These are phyloP conservation scores for Orius insidiosus DNA, from an alignment of 1,140 invertebrate species.

Conservation along the genomic window DNA sequence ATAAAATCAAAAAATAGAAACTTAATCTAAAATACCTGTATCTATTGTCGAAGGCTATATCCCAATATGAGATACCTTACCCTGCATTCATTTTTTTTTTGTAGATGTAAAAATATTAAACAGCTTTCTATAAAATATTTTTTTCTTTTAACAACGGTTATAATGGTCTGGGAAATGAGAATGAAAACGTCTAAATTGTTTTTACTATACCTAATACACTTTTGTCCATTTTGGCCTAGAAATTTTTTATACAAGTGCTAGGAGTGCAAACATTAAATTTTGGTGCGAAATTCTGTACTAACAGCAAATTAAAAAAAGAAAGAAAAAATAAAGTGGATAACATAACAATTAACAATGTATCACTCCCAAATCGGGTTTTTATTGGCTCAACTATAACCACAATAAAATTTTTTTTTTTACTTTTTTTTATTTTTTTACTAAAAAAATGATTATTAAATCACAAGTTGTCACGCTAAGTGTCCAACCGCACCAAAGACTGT, in stretches of 20 bases:
- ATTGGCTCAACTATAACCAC: no score
- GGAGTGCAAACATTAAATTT: constrained; percentile 16
- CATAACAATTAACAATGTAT: constrained; percentile 18
- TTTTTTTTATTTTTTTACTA: no score
- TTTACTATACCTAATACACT: constrained; percentile 5
- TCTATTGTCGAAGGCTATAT: constrained; percentile 20
- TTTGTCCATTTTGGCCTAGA: constrained; percentile 10
- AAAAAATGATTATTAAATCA: no score
- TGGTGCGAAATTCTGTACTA: constrained; percentile 13
- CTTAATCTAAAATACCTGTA: constrained; percentile 19
- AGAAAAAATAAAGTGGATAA: constrained; percentile 9
- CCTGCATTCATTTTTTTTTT: constrained; percentile 19
- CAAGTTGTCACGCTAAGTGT: no score
- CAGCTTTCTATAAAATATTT: constrained; percentile 17
- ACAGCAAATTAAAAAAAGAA: constrained; percentile 1
- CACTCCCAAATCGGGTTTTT: no score
- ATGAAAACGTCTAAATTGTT: constrained; percentile 11
- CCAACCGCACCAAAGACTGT: no score
- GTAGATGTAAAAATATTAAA: constrained; percentile 18
- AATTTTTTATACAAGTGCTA: constrained; percentile 15
- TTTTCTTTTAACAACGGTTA: constrained; percentile 16
- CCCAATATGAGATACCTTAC: constrained; percentile 18
- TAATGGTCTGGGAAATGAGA: constrained; percentile 13
- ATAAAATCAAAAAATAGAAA: constrained; percentile 10
- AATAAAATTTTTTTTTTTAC: no score